phyloP scores from a whole-genome alignment of 2,113 vertebrate species.

The Himantopus leucocephalus region DNA sequence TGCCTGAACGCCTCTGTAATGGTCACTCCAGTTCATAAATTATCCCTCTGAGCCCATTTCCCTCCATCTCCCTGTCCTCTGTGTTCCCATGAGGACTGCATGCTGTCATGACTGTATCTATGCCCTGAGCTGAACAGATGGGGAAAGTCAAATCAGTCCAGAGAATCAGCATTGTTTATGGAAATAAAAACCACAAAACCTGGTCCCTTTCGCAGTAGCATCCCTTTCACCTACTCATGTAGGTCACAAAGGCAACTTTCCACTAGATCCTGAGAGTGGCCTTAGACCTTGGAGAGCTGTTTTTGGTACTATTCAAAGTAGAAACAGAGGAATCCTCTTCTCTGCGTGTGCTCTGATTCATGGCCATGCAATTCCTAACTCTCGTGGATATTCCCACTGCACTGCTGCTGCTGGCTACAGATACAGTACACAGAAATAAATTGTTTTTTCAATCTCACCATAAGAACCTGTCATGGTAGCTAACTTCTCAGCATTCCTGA shows the following conservation, averaged over 20 bases:
- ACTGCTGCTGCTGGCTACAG: not conserved
- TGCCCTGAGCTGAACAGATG: not conserved
- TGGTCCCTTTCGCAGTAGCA: not conserved
- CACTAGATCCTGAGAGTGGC: not conserved
- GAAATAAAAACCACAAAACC: not conserved
- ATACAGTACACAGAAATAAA: not conserved
- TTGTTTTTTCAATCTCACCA: not conserved
- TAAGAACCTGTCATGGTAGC: not conserved
- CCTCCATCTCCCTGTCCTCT: not conserved
- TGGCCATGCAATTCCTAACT: not conserved
- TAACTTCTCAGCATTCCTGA: not conserved
- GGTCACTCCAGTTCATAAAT: not conserved
- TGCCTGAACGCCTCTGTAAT: not conserved
- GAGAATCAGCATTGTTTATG: not conserved
- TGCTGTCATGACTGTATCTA: not conserved
- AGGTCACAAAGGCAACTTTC: not conserved
- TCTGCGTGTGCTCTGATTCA: not conserved
- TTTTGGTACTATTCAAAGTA: not conserved
- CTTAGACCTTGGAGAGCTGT: not conserved
- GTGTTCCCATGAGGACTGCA: rapidly evolving
- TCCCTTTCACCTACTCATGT: not conserved
- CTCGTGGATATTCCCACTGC: not conserved
- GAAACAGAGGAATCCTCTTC: not conserved
- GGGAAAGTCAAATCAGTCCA: not conserved
- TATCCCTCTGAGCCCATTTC: not conserved